Percentiles rank a stretch among this genome's conserved stretches.
phyloP scores from a whole-genome alignment of 2,797 vertebrate genomes.

The Antrozous pallidus region DNA sequence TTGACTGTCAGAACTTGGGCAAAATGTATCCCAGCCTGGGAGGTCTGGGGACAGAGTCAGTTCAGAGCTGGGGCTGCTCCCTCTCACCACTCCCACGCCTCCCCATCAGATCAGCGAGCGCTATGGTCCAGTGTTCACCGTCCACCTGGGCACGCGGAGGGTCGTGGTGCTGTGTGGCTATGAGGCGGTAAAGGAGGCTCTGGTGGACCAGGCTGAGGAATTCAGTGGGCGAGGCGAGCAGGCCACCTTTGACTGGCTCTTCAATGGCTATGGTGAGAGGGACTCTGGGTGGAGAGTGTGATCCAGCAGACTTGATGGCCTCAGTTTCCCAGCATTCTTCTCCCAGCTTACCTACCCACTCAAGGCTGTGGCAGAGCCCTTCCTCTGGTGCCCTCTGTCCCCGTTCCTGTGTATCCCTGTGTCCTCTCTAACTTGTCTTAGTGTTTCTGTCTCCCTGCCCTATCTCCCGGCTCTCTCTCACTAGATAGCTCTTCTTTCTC shows the following conservation, averaged over 20 bases:
- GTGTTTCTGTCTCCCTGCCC: neutral
- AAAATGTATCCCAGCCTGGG: neutral
- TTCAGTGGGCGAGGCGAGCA: conserved; percentile 84
- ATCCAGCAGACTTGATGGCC: no score
- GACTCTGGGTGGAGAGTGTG: fast-evolving
- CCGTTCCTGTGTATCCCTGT: fast-evolving
- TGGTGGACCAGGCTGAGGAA: conserved; percentile 85
- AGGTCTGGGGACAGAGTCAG: neutral
- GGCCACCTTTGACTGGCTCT: conserved; percentile 58
- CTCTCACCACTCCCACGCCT: neutral
- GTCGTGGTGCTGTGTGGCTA: conserved; percentile 86
- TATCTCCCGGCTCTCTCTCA: neutral
- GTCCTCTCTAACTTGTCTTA: neutral
- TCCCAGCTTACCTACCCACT: neutral
- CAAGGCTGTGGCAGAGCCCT: neutral
- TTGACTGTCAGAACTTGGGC: neutral
- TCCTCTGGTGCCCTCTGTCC: fast-evolving
- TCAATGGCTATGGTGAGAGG: conserved; percentile 63
- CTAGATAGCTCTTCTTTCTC: neutral
- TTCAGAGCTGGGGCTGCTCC: neutral
- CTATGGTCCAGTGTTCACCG: conserved; percentile 86
- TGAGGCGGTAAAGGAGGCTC: conserved; percentile 86
- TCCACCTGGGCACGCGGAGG: conserved; percentile 84
- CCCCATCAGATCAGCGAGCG: conserved; percentile 71
- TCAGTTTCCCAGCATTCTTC: neutral